Conservation (phyloP, 2,113 vertebrate species). For the Rutilus rutilus region DNA sequence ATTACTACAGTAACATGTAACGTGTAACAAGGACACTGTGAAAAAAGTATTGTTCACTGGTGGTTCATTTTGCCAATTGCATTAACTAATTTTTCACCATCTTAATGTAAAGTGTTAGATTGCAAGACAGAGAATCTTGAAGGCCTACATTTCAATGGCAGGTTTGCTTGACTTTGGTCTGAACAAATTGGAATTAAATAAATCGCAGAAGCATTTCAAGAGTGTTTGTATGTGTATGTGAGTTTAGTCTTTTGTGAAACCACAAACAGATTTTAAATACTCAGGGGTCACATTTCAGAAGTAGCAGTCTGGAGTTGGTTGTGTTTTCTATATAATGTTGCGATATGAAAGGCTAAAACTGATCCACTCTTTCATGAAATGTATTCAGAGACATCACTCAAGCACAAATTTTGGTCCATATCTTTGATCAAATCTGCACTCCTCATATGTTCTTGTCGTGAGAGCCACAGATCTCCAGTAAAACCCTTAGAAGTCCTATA, state of each 20-base stretch:
- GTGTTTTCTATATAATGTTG: background rate
- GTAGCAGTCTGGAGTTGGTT: background rate
- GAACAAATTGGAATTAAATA: background rate
- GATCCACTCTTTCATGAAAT: slow-evolving; percentile 1
- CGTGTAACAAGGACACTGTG: no score
- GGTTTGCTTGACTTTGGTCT: background rate
- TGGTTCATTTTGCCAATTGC: background rate
- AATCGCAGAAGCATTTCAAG: background rate
- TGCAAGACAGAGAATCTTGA: background rate
- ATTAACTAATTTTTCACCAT: background rate
- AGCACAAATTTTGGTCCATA: background rate
- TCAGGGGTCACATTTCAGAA: background rate
- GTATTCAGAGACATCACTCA: background rate
- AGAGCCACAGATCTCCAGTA: background rate
- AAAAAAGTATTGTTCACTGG: background rate
- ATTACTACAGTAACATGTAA: no score
- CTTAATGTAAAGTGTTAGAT: background rate
- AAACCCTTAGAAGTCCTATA: background rate
- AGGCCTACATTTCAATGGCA: background rate
- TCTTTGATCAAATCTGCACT: background rate
- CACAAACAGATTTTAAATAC: background rate
- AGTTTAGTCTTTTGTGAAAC: background rate
- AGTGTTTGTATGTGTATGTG: background rate
- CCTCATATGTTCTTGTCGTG: background rate
- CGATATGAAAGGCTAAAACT: background rate